phyloP scores from a whole-genome alignment of 2,797 vertebrate species.

The Melopsittacus undulatus region DNA sequence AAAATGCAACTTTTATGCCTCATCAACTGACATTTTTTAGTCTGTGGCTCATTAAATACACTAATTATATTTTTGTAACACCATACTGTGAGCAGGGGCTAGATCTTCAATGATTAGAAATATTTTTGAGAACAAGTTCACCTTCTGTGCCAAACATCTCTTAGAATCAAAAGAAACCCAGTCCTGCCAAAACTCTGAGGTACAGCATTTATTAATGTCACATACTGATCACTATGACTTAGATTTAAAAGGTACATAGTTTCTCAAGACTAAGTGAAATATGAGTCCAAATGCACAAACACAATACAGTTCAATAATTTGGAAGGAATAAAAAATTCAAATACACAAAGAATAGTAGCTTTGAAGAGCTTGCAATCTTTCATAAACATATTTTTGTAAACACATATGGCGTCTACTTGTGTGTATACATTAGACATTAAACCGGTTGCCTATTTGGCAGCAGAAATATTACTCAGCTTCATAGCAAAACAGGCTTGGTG shows the following conservation, averaged over 20 bases:
- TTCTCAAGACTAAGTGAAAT: not conserved
- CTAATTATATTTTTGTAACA: not conserved
- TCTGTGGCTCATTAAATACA: not conserved
- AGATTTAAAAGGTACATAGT: not conserved
- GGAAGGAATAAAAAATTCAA: not conserved
- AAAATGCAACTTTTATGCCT: not conserved
- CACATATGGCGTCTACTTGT: not conserved
- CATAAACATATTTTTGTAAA: not conserved
- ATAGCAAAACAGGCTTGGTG: not conserved
- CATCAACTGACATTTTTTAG: not conserved
- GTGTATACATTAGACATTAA: not conserved
- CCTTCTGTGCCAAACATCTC: not conserved
- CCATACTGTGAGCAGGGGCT: not conserved
- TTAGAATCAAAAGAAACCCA: not conserved
- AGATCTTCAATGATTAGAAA: not conserved
- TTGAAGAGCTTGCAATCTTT: not conserved
- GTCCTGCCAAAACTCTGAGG: not conserved
- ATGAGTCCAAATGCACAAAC: not conserved
- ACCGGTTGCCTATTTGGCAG: not conserved
- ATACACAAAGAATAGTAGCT: accelerated
- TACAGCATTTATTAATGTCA: not conserved
- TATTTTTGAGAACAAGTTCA: not conserved
- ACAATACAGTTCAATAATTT: not conserved
- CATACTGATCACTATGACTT: not conserved
- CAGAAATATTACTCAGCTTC: not conserved